Evolutionary conservation across 2,888 invertebrate species (phyloP).

Genomic region (Zygothrica quintamaculata): DNA sequence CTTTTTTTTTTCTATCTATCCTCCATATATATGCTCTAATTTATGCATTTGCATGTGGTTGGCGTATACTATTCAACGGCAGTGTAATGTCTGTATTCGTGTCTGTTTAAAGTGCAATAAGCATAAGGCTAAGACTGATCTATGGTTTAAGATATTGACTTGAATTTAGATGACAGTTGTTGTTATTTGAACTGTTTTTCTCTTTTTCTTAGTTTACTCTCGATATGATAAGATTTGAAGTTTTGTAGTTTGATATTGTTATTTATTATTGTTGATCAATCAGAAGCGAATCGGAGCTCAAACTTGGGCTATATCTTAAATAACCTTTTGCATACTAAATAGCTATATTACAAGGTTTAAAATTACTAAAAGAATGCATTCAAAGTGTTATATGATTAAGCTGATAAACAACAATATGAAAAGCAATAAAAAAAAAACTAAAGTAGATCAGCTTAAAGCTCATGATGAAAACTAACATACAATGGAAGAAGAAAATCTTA

Average conservation of each 20-base stretch:
- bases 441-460: too few relatives aligned
- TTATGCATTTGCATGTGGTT: slow-evolving; percentile 65
- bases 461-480: too few relatives aligned
- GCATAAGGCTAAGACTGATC: slow-evolving; percentile 71
- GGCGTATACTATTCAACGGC: slow-evolving; percentile 70
- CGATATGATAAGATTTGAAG: slow-evolving; percentile 33
- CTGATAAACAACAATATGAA: too few relatives aligned
- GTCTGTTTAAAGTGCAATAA: slow-evolving; percentile 76
- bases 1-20: slow-evolving; percentile 16
- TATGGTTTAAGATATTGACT: slow-evolving; percentile 52
- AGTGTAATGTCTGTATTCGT: slow-evolving; percentile 76
- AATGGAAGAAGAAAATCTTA: too few relatives aligned
- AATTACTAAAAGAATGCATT: not conserved
- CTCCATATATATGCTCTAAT: slow-evolving; percentile 65
- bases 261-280: slow-evolving; percentile 56
- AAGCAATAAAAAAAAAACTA: too few relatives aligned
- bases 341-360: slow-evolving; percentile 6
- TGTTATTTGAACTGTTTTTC: too few relatives aligned
- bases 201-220: slow-evolving; percentile 8
- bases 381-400: too few relatives aligned
- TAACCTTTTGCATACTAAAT: slow-evolving; percentile 18
- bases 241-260: slow-evolving; percentile 49
- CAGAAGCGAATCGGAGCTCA: slow-evolving; percentile 45
- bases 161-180: slow-evolving; percentile 43
- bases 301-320: slow-evolving; percentile 8